Conservation (phyloP, 2,888 invertebrate genomes). For the Leucophenga maculata region DNA sequence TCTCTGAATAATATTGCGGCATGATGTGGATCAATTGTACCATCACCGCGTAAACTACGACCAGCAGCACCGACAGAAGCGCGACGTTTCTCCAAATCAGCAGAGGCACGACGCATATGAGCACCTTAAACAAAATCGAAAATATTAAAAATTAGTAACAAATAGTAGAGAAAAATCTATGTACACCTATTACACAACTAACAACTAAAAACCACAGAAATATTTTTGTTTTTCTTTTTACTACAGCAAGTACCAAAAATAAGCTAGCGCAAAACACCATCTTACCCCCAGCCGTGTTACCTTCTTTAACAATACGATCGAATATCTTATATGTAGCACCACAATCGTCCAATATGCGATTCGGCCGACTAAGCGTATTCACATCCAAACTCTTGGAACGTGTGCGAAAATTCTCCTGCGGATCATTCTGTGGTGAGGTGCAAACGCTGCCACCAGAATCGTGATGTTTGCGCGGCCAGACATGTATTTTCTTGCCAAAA, state of each 20-base stretch:
- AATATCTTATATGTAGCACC: conserved; percentile 87
- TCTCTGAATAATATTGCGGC: conserved; percentile 93
- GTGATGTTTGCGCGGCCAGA: conserved; percentile 80
- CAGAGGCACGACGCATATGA: conserved; percentile 82
- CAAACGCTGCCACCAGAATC: conserved; percentile 70
- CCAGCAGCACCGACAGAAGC: conserved; percentile 81
- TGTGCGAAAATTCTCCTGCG: conserved; percentile 79
- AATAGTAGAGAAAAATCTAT: conserved; percentile 2
- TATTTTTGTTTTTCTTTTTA: conserved; percentile 20
- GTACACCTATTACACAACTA: background rate
- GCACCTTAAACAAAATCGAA: conserved; percentile 77
- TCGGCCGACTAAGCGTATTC: conserved; percentile 73
- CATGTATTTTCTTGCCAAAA: conserved; percentile 82
- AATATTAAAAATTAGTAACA: conserved; percentile 38
- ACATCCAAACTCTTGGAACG: conserved; percentile 86
- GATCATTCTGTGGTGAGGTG: conserved; percentile 73
- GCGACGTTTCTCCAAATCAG: conserved; percentile 84
- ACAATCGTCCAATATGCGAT: conserved; percentile 79
- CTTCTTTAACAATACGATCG: conserved; percentile 84
- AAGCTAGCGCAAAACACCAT: background rate
- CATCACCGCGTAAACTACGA: conserved; percentile 75
- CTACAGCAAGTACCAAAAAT: conserved; percentile 55
- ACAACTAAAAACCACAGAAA: background rate
- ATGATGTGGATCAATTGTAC: conserved; percentile 88
- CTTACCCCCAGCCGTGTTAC: conserved; percentile 70